Evolutionary conservation across 2,797 vertebrate genomes (phyloP).

Genomic region (Cirrhinus mrigala): DNA sequence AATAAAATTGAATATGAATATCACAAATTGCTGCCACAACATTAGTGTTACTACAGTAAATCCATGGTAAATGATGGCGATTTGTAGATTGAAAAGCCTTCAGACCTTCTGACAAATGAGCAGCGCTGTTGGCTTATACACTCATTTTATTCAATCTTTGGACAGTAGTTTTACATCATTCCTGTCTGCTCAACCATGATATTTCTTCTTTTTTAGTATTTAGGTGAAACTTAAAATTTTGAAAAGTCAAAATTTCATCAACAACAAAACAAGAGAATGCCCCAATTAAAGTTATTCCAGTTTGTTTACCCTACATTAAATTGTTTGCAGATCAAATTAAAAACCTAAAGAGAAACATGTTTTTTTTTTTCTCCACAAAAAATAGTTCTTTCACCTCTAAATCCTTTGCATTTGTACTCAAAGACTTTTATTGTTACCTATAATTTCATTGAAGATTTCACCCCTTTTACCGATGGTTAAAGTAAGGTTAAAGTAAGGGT

Average conservation of each 20-base stretch:
- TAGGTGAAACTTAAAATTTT: conserved; percentile 1
- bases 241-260: not conserved
- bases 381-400: not conserved
- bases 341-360: not conserved
- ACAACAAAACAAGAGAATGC: not conserved
- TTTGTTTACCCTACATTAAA: not conserved
- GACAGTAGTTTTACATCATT: not conserved
- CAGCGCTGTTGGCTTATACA: too few species aligned
- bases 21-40: too few species aligned
- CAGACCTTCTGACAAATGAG: too few species aligned
- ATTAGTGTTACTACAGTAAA: too few species aligned
- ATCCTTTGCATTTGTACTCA: not conserved
- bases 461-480: not conserved
- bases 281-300: not conserved
- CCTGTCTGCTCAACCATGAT: not conserved
- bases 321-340: not conserved
- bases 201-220: not conserved
- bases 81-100: too few species aligned
- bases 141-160: too few species aligned
- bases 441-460: not conserved
- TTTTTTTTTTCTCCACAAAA: not conserved
- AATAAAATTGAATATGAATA: too few species aligned
- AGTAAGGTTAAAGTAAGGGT: not conserved
- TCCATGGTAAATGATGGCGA: too few species aligned
- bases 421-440: not conserved